Base-by-base conservation (phyloP, 1,140 invertebrate genomes). In the Daktulosphaira vitifoliae region DNA sequence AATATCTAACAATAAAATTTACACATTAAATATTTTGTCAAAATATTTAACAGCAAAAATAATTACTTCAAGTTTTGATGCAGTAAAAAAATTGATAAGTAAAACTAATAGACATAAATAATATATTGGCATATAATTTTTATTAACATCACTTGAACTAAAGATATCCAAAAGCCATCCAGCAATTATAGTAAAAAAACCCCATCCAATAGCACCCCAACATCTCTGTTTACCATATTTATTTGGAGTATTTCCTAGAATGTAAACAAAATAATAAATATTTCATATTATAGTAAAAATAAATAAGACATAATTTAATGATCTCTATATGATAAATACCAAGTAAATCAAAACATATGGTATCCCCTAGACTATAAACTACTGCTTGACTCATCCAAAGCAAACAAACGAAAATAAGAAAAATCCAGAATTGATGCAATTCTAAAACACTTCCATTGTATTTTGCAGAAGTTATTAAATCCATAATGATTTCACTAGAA, bases 331-430 rank as follows among this genome's bases (percentile, higher is more conserved):
- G 6, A 54, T n/a, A 70, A 70, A 78, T 80, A 87, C 87, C 88
- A 11, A 91, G 75, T 23, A 87, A 72, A 71, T 84, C 79, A 73
- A 91, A 90, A 72, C 88, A 91, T 59, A 91, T 88, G 3, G 87
- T 82, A 78, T 92, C 89, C 2, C 82, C 85, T 65, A 92, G 81
- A 68, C 84, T 89, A 37, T 88, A 86, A 39, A 88, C 83, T 22
- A 90, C 82, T 1, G 88, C 85, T 80, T 90, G 88, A n/a, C 86
- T 83, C 16, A 87, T 74, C 88, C 88, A 92, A 59, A 82, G 86
- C 3, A 85, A 69, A 29, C 87, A 80, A 69, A 89, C 79, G 26
- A 88, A 75, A 18, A 79, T 68, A 65, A 88, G 78, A 70, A 89
- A 86, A 66, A 83, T 70, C 80, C 86, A 85, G 70, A 88, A 89